Conservation (phyloP, 2,113 vertebrate genomes). For the Abramis brama region DNA sequence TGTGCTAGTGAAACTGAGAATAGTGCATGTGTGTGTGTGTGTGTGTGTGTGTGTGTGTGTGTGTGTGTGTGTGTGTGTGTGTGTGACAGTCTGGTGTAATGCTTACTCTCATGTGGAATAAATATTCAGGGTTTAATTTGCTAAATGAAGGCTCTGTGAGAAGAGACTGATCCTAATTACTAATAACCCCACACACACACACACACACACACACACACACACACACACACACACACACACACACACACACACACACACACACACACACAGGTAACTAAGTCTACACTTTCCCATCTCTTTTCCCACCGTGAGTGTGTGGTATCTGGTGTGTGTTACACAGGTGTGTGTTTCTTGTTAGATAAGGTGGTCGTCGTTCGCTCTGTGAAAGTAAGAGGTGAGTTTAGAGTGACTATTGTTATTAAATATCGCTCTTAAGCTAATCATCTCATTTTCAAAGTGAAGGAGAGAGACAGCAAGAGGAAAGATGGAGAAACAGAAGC, state of each 20-base stretch:
- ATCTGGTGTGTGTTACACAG: background rate
- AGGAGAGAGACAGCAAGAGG: background rate
- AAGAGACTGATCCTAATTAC: background rate
- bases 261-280: background rate
- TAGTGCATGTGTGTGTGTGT: no score
- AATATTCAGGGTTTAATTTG: constrained; percentile 4
- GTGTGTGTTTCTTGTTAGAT: background rate
- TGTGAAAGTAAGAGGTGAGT: constrained; percentile 5
- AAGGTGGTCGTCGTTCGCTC: background rate
- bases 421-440: constrained; percentile 1
- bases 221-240: no score
- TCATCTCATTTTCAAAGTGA: constrained; percentile 4
- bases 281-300: background rate
- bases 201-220: no score
- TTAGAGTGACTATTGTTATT: constrained; percentile 2
- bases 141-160: background rate
- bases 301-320: background rate
- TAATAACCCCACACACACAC: background rate
- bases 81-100: background rate
- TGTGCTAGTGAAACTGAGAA: background rate
- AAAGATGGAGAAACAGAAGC: background rate
- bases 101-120: background rate
- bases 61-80: no score
- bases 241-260: no score
- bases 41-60: no score